A percentile compares a stretch with the other conserved stretches of the same genome.
Evolutionary conservation across 1,140 invertebrate species (phyloP).

Genomic region (Sitophilus oryzae): DNA sequence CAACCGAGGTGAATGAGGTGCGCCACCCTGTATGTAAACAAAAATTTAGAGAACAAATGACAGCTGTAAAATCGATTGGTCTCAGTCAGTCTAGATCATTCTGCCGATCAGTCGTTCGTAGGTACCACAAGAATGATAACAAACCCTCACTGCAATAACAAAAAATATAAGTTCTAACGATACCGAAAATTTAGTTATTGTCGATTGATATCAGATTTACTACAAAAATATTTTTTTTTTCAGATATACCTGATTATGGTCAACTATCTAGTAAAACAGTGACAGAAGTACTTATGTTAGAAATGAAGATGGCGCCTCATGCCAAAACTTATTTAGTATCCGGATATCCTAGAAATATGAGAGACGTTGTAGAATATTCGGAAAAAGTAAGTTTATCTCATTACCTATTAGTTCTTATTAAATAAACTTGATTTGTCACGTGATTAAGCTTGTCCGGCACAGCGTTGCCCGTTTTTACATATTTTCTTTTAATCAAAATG

Average conservation of each 20-base stretch:
- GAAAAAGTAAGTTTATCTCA: constrained; percentile 63
- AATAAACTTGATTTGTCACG: not conserved
- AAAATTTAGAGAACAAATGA: no score
- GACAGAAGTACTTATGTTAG: constrained; percentile 83
- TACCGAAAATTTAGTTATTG: not conserved
- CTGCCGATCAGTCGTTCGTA: no score
- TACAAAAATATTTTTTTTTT: constrained; percentile 22
- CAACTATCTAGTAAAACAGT: constrained; percentile 78
- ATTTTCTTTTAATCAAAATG: no score
- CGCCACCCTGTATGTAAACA: no score
- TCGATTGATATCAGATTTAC: not conserved
- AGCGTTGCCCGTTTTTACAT: no score
- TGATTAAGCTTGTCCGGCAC: no score
- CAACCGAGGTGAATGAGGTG: no score
- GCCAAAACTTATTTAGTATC: constrained; percentile 92
- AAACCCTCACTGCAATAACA: no score
- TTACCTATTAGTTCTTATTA: not conserved
- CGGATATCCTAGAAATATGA: constrained; percentile 89
- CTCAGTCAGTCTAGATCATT: no score
- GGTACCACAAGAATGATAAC: no score
- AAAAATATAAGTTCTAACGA: not conserved
- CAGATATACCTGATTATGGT: constrained; percentile 80
- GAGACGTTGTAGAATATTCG: constrained; percentile 83
- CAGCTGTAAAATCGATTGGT: no score
- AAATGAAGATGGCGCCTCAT: constrained; percentile 85